Evolutionary conservation across 2,888 invertebrate species (phyloP).

Genomic region (Acleris holmiana): DNA sequence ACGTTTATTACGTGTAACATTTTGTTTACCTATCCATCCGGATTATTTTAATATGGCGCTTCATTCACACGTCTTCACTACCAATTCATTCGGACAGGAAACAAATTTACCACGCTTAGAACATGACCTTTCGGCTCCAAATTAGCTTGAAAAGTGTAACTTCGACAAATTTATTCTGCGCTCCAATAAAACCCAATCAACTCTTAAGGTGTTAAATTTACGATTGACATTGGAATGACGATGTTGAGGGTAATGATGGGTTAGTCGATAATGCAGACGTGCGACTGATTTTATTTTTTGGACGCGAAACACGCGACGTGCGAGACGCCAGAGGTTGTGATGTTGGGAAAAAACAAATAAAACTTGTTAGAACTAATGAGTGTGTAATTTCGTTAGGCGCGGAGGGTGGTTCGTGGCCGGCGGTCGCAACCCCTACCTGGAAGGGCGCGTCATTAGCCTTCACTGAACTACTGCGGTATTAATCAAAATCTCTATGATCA

Average conservation of each 20-base stretch:
- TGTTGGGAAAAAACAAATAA: constrained; percentile 63
- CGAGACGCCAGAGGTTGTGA: constrained; percentile 48
- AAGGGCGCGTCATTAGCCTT: constrained; percentile 61
- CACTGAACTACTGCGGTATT: constrained; percentile 53
- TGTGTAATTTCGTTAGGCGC: constrained; percentile 76
- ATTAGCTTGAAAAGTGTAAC: constrained; percentile 42
- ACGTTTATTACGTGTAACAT: constrained; percentile 32
- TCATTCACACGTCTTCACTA: constrained; percentile 40
- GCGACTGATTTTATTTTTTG: constrained; percentile 45
- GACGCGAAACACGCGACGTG: constrained; percentile 44
- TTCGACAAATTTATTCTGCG: constrained; percentile 13
- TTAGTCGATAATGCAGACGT: constrained; percentile 21
- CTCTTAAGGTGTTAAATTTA: constrained; percentile 12
- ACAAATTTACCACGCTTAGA: constrained; percentile 49
- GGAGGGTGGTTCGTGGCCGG: constrained; percentile 76
- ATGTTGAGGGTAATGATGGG: not conserved
- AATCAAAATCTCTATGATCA: constrained; percentile 57
- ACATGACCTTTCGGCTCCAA: constrained; percentile 47
- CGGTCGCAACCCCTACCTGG: constrained; percentile 71
- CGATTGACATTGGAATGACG: constrained; percentile 3
- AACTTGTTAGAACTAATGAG: constrained; percentile 76
- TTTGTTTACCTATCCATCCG: constrained; percentile 36
- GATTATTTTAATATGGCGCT: constrained; percentile 35
- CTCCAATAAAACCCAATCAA: not conserved
- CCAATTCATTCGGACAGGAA: constrained; percentile 45